These are phyloP conservation scores for Holothuria glaberrima DNA, from an alignment of 35 echinoderm and acorn worm genomes.

Conservation along the genomic window DNA sequence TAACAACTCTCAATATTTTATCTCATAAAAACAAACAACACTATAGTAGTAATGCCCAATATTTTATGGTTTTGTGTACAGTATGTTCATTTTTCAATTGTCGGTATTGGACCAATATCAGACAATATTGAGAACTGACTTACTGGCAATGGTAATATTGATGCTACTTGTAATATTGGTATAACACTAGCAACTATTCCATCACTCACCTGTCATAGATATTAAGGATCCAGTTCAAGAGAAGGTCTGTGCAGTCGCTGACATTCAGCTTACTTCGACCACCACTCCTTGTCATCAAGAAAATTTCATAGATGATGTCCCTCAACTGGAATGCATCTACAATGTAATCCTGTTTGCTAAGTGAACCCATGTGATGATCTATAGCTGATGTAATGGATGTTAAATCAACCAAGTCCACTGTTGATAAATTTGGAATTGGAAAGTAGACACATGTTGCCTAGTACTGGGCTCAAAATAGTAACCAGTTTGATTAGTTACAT, in stretches of 20 bases:
- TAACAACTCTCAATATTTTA: no score
- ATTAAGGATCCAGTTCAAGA: conserved; percentile 92
- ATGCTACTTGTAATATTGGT: no score
- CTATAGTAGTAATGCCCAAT: no score
- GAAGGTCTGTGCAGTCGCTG: conserved; percentile 62
- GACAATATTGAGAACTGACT: no score
- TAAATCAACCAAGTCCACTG: conserved; percentile 80
- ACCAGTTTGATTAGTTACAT: no score
- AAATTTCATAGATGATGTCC: conserved; percentile 74
- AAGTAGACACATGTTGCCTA: not conserved
- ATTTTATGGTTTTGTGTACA: no score
- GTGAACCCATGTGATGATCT: conserved; percentile 61
- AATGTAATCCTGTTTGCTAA: conserved; percentile 57
- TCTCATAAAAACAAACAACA: no score
- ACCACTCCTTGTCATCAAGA: conserved; percentile 45
- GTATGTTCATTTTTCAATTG: no score
- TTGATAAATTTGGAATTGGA: not conserved
- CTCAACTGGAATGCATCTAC: conserved; percentile 73
- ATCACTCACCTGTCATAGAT: conserved; percentile 85
- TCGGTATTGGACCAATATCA: no score
- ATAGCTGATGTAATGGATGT: conserved; percentile 66
- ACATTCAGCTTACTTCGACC: conserved; percentile 62
- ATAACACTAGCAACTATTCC: no score
- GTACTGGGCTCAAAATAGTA: no score
- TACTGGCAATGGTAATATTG: no score